Base-by-base conservation (phyloP, 2,888 invertebrate genomes). In the Ganaspis brasiliensis region DNA sequence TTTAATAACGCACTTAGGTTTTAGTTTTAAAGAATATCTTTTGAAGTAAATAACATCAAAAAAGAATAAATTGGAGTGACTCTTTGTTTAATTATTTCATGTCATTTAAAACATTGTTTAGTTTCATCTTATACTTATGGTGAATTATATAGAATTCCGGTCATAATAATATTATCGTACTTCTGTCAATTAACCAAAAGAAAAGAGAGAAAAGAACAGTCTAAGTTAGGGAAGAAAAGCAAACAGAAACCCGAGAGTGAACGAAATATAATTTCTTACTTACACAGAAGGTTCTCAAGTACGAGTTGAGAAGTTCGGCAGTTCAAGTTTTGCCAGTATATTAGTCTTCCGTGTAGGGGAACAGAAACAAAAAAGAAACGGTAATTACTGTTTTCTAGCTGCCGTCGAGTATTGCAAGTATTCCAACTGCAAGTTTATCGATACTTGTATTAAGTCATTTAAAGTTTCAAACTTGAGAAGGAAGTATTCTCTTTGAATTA, bases 261-360 rank as follows among this genome's bases (percentile, higher is more conserved):
- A 10, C 16, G 26, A 49, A 67, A 67, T 26, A 67, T 26, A 45
- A 49, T 67, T 67, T 26, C 24, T 67, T 67, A 49, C 26, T 45
- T 67, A 45, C 45, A 67, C 45, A 67, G 24, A 24, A 67, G 67
- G 45, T 49, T 49, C 45, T 49, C 67, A 24, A 49, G 24, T 67
- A 21, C 10, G n/a, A 67, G 45, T 67, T 67, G 24, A 26, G 24
- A 49, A 67, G 67, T 67, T 67, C 26, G 21, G 45, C 9, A 67
- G 67, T 67, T 67, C 45, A 67, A 67, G 26, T 67, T 67, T 67
- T 45, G 24, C 45, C 24, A 45, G 45, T 45, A 45, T 45, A 67
- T 67, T 49, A 67, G 45, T 67, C 67, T 45, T 45, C 26, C 9
- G 67, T 49, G 40, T 24, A 24, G 45, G 67, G 45, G 40, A 67